Percentiles rank a stretch among this genome's conserved stretches.
Evolutionary conservation across 2,113 vertebrate species (phyloP).

Genomic region (Eonycteris spelaea): DNA sequence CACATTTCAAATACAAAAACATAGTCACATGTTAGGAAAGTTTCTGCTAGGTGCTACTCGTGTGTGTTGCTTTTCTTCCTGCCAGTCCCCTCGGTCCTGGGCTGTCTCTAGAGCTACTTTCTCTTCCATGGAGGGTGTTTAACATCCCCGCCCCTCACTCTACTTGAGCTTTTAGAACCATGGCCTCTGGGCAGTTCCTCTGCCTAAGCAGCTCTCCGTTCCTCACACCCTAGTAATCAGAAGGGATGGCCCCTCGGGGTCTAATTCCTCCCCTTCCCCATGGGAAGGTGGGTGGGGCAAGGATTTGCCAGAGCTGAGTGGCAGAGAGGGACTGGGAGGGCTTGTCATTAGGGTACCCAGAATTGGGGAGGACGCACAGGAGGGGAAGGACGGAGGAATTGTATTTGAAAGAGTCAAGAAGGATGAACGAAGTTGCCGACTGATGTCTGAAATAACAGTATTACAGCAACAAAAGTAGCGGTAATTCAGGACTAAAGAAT

Average conservation of each 20-base stretch:
- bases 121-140: not conserved
- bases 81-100: not conserved
- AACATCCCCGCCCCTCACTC: rapidly evolving
- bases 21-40: not conserved
- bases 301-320: not conserved
- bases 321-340: not conserved
- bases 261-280: not conserved
- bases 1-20: not conserved
- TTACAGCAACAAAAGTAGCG: not conserved
- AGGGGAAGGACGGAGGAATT: not conserved
- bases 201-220: not conserved
- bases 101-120: not conserved
- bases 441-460: not conserved
- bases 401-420: not conserved
- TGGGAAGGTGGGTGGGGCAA: not conserved
- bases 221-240: not conserved
- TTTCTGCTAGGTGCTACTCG: not conserved
- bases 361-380: not conserved
- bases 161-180: not conserved
- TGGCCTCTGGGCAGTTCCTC: not conserved
- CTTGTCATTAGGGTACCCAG: not conserved
- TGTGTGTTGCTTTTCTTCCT: not conserved
- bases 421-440: not conserved
- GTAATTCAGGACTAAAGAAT: not conserved
- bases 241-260: not conserved